These are phyloP conservation scores for Pycnomerus fuliginosus DNA, from an alignment of 2,888 invertebrate species.

Conservation along the genomic window DNA sequence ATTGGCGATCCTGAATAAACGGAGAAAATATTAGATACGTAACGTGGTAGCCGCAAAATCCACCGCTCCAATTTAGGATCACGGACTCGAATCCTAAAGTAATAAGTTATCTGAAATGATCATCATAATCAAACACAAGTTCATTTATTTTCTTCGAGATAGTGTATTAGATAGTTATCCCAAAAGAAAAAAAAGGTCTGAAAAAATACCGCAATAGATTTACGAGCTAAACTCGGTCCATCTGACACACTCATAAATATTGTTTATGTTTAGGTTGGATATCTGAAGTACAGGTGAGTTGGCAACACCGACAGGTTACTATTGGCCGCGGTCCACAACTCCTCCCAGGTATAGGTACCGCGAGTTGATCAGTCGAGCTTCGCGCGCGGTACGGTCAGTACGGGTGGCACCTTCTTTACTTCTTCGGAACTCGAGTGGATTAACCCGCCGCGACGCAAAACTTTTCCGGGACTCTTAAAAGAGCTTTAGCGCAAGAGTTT, in stretches of 20 bases:
- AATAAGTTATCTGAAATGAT: conserved; percentile 32
- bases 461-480: neutral
- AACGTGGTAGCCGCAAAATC: too few relatives aligned
- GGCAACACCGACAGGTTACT: conserved; percentile 50
- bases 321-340: conserved; percentile 45
- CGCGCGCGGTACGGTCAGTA: conserved; percentile 42
- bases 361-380: conserved; percentile 44
- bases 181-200: conserved; percentile 37
- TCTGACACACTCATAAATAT: conserved; percentile 55
- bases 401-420: conserved; percentile 3
- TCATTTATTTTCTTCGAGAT: conserved; percentile 31
- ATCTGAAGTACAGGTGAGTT: conserved; percentile 45
- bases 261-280: conserved; percentile 52
- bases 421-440: conserved; percentile 5
- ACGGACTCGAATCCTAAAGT: conserved; percentile 16
- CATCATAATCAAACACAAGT: conserved; percentile 30
- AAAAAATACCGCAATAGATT: conserved; percentile 50
- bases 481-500: conserved; percentile 1
- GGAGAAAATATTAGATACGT: neutral
- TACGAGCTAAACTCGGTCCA: conserved; percentile 52
- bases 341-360: conserved; percentile 44
- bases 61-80: conserved; percentile 2
- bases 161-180: conserved; percentile 42
- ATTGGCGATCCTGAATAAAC: neutral
- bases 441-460: conserved; percentile 10